Conservation (phyloP, 2,888 invertebrate species). For the Carpatolechia fugitivella region DNA sequence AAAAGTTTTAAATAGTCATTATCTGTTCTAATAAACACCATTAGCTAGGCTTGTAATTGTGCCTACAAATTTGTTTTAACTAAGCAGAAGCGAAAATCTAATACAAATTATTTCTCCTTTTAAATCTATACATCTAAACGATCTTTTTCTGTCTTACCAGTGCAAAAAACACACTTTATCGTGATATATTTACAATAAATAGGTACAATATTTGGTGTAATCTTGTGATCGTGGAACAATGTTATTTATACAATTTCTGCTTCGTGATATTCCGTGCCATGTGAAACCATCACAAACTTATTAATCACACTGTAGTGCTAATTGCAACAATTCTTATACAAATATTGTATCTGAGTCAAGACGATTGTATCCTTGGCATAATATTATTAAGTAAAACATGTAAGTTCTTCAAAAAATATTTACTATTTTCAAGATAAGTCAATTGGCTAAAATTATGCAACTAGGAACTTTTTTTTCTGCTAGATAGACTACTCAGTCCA, state of each 20-base stretch:
- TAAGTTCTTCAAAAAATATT: no score
- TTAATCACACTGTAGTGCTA: conserved; percentile 19
- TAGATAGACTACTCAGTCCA: no score
- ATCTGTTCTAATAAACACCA: no score
- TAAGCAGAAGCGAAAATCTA: background rate
- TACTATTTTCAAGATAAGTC: no score
- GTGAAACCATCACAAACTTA: conserved; percentile 1
- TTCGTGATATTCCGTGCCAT: background rate
- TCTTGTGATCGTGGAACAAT: background rate
- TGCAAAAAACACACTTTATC: background rate
- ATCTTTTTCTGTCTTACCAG: conserved; percentile 2
- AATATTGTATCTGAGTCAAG: conserved; percentile 38
- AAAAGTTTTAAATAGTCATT: no score
- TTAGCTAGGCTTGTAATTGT: no score
- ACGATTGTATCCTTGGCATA: conserved; percentile 28
- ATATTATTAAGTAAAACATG: no score
- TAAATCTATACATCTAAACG: background rate
- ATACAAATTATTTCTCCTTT: background rate
- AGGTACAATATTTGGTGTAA: background rate
- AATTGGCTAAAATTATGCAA: no score
- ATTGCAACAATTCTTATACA: conserved; percentile 27
- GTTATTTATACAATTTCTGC: background rate
- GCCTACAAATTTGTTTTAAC: no score
- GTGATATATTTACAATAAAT: background rate
- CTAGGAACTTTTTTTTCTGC: no score